phyloP scores from a whole-genome alignment of 2,113 vertebrate species.

The Sinosuthora webbiana region DNA sequence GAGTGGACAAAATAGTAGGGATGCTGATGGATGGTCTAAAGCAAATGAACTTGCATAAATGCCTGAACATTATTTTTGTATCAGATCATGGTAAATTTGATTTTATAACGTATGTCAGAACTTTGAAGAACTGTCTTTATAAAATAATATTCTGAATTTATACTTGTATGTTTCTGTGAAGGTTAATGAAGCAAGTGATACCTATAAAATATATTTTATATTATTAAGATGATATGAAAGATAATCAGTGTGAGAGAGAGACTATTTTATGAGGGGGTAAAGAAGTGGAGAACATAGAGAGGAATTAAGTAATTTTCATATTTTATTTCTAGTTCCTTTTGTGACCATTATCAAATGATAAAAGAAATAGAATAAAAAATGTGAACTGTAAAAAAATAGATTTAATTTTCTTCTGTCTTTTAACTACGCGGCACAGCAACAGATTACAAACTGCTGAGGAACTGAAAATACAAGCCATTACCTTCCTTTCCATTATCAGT shows the following conservation, averaged over 20 bases:
- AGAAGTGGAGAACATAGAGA: background rate
- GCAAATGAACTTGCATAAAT: slow-evolving; percentile 81
- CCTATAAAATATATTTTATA: background rate
- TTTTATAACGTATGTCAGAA: background rate
- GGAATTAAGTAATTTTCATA: background rate
- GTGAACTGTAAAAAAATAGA: background rate
- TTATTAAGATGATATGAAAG: background rate
- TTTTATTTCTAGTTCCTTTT: background rate
- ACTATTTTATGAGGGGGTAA: background rate
- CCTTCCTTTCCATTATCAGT: background rate
- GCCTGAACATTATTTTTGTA: slow-evolving; percentile 86
- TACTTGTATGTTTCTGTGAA: background rate
- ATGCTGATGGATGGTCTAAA: slow-evolving; percentile 90
- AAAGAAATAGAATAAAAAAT: background rate
- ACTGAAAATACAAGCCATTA: background rate
- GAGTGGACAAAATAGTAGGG: slow-evolving; percentile 83
- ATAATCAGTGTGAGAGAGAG: background rate
- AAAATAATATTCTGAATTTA: background rate
- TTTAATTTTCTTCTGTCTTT: background rate
- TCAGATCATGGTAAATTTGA: slow-evolving; percentile 90
- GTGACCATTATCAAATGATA: background rate
- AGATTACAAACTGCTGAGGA: background rate
- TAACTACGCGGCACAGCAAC: background rate
- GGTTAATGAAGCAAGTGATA: background rate
- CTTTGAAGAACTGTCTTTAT: background rate